Conservation (phyloP, 2,797 vertebrate species). For the Oreochromis mossambicus region DNA sequence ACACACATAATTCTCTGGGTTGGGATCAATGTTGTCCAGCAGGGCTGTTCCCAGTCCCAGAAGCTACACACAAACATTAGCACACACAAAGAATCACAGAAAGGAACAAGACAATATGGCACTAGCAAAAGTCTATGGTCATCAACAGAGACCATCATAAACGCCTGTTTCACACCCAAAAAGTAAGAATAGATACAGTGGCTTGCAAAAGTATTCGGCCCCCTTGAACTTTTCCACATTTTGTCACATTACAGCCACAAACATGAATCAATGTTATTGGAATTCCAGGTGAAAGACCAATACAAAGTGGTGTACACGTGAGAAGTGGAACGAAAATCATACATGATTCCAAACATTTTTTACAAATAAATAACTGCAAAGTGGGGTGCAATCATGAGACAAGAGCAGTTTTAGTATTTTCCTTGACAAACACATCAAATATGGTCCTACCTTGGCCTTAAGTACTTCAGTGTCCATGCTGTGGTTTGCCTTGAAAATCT, state of each 20-base stretch:
- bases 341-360: too few relatives aligned
- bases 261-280: too few relatives aligned
- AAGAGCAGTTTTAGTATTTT: background rate
- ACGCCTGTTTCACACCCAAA: background rate
- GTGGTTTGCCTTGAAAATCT: slow-evolving; percentile 91
- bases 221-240: too few relatives aligned
- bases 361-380: too few relatives aligned
- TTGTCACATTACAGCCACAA: too few relatives aligned
- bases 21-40: slow-evolving; percentile 90
- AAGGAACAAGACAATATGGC: background rate
- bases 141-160: background rate
- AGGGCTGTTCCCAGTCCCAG: slow-evolving; percentile 88
- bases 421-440: background rate
- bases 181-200: accelerated
- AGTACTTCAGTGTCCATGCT: slow-evolving; percentile 90
- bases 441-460: slow-evolving; percentile 83
- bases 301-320: too few relatives aligned
- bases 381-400: background rate
- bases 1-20: slow-evolving; percentile 91
- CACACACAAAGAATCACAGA: background rate
- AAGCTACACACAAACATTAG: slow-evolving; percentile 64
- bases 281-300: too few relatives aligned
- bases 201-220: too few relatives aligned
- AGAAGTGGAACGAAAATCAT: too few relatives aligned
- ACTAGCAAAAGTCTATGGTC: background rate